Base-by-base conservation (phyloP, 2,113 vertebrate genomes). In the Sinocyclocheilus maitianheensis region DNA sequence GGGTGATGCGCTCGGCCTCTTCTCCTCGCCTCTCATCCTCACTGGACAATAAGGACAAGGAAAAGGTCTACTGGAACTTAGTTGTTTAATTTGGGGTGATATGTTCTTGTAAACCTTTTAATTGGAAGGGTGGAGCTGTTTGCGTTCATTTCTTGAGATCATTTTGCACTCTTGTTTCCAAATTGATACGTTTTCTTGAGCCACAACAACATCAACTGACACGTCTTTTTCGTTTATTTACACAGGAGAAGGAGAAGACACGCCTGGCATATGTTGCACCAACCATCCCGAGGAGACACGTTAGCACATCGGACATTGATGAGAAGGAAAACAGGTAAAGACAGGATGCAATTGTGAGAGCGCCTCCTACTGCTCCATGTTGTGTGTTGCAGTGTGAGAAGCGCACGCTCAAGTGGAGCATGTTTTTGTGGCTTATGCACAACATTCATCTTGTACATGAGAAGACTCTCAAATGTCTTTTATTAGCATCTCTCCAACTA, bases 31-130 rank as follows among this genome's bases (percentile, higher is more conserved):
- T 99, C 78, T 96, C 98, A 26, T 97, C 97, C 46, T 96, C 97
- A 2, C 90, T 98, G 93, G 98, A 99, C 94, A 99, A 99, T 93
- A 99, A 98, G 92, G 98, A 99, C 91, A 99, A 98, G 92, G 98
- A 99, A 87, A 99, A 98, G 97, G 95, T 96, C 77, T 48, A 12
- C 46, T 48, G 11, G 11, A 48, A 48, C 12, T 11, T 12, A 48
- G 46, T 46, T 48, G 46, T 48, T 48, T 48, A 48, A 48, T 48
- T 11, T 48, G 46, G 46, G 46, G 46, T 12, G 46, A 48, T 12
- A 48, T 48, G 12, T 48, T 48, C 10, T 4, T 48, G 10, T 48
- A 3, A 48, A 12, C 11, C 46, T 48, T 46, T 46, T 11, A 46
- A 46, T 46, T 46, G 46, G 46, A 43, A 43, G 43, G 37, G 5